Conservation (phyloP, 2,888 invertebrate genomes). For the Linyphia triangularis region DNA sequence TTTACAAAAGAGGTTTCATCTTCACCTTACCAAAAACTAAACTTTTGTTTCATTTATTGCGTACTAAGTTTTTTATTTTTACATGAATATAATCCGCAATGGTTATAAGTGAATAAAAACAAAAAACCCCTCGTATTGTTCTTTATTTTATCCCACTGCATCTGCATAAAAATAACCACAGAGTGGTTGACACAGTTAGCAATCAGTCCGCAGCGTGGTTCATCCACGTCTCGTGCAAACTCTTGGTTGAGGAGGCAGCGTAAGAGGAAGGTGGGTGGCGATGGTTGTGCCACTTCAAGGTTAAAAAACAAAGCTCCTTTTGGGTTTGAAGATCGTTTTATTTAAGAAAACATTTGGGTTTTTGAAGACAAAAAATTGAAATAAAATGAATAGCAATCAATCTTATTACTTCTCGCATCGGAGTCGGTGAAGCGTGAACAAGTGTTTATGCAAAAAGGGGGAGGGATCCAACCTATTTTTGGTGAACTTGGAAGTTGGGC, state of each 20-base stretch:
- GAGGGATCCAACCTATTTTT: constrained; percentile 39
- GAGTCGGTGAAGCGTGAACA: constrained; percentile 5
- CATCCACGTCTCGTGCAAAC: not conserved
- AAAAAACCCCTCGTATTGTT: constrained; percentile 5
- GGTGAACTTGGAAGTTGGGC: constrained; percentile 9
- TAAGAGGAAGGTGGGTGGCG: not conserved
- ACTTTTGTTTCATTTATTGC: too few relatives aligned
- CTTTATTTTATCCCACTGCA: constrained; percentile 1
- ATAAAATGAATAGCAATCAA: not conserved
- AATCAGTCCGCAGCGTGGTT: constrained; percentile 55
- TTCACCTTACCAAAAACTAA: not conserved
- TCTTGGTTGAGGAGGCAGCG: not conserved
- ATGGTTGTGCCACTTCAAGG: constrained; percentile 58
- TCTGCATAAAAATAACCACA: constrained; percentile 39
- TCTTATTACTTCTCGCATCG: not conserved
- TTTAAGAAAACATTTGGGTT: not conserved
- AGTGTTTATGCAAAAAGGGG: not conserved
- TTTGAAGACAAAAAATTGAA: not conserved
- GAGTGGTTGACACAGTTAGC: constrained; percentile 44
- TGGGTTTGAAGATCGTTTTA: not conserved
- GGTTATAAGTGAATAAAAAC: not conserved
- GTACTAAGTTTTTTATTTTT: too few relatives aligned
- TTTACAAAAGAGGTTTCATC: not conserved
- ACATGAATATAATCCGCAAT: not conserved
- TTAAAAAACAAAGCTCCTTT: constrained; percentile 41